Percentiles rank a stretch among this genome's conserved stretches.
Conservation (phyloP, 2,888 invertebrate genomes). For the Ophioninae sp. region DNA sequence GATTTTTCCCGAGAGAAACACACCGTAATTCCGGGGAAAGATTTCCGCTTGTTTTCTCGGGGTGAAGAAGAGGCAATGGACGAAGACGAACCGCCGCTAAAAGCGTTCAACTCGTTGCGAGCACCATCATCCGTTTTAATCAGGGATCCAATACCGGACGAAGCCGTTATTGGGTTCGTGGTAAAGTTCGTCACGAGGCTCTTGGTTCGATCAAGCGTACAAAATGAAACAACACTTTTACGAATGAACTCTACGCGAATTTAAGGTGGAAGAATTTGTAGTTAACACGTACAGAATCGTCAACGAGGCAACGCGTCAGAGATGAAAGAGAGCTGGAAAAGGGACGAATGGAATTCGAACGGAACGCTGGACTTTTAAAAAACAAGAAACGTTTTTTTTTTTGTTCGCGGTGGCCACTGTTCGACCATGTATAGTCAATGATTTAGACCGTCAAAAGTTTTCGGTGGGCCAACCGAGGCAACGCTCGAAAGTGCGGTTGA, state of each 20-base stretch:
- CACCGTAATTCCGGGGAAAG: slow-evolving; percentile 23
- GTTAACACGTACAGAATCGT: too few species aligned
- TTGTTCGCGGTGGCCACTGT: neutral
- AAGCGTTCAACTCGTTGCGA: neutral
- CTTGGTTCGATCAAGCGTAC: too few species aligned
- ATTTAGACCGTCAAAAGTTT: neutral
- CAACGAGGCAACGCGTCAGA: neutral
- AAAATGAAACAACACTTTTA: too few species aligned
- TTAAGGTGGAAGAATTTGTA: neutral
- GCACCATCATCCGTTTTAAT: too few species aligned
- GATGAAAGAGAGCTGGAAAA: neutral
- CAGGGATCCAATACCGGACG: too few species aligned
- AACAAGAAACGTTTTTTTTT: neutral
- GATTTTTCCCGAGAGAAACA: slow-evolving; percentile 12
- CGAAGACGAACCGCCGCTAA: neutral
- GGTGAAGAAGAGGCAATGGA: neutral
- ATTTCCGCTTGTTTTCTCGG: slow-evolving; percentile 4
- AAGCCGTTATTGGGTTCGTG: too few species aligned
- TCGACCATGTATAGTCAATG: neutral
- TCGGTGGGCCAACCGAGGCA: neutral
- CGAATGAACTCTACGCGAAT: neutral
- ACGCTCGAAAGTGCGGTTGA: slow-evolving; percentile 43
- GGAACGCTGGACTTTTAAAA: neutral
- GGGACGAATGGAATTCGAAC: neutral
- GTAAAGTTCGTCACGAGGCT: too few species aligned